phyloP scores from a whole-genome alignment of 2,113 vertebrate species.

The Ornithorhynchus anatinus region DNA sequence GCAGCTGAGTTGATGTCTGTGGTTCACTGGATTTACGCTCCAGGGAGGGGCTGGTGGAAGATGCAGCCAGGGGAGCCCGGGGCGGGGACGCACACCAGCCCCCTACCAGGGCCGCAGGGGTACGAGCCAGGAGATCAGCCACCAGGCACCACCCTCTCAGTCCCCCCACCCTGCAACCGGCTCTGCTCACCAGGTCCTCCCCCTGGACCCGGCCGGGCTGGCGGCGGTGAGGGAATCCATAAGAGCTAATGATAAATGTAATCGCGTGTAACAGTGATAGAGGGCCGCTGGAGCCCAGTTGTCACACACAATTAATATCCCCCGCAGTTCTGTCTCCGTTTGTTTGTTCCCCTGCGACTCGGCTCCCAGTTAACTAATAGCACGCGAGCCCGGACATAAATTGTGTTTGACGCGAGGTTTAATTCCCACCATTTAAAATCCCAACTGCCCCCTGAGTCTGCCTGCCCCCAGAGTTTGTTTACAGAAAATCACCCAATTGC shows the following conservation, averaged over 20 bases:
- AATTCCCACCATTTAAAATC: constrained; percentile 76
- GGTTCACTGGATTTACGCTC: too few species aligned
- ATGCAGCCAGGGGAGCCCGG: too few species aligned
- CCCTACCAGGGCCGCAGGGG: background rate
- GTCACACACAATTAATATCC: constrained; percentile 82
- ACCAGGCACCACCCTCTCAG: background rate
- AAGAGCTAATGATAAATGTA: constrained; percentile 74
- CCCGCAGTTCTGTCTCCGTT: constrained; percentile 63
- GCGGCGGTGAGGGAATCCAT: constrained; percentile 43
- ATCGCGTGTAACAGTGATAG: constrained; percentile 84
- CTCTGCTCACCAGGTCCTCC: background rate
- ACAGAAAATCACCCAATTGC: constrained; percentile 37
- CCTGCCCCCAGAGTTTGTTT: constrained; percentile 67
- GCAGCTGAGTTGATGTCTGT: too few species aligned
- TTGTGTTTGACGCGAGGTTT: constrained; percentile 78
- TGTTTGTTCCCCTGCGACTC: constrained; percentile 67
- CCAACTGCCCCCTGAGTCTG: constrained; percentile 61
- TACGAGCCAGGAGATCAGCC: background rate
- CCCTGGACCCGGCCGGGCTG: background rate
- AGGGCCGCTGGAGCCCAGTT: constrained; percentile 73
- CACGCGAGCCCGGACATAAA: constrained; percentile 74
- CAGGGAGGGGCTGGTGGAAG: too few species aligned
- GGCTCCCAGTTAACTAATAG: constrained; percentile 80
- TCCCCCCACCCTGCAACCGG: background rate
- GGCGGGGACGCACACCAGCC: background rate